Percentiles rank a stretch among this genome's conserved stretches.
Conservation (phyloP, 2,888 invertebrate genomes). For the Carterocephalus palaemon region DNA sequence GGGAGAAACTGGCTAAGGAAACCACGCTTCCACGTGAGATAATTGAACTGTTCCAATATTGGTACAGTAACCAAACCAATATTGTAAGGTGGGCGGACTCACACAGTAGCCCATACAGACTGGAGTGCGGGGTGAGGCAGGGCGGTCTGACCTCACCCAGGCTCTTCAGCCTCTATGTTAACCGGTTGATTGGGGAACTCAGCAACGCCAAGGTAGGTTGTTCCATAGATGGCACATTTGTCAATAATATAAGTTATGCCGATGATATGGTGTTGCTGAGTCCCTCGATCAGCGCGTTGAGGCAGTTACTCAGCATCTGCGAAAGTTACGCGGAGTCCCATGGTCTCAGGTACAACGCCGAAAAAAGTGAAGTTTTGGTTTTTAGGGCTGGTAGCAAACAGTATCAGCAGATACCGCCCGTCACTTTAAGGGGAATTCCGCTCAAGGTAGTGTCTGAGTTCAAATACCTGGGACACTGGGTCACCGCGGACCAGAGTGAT, state of each 20-base stretch:
- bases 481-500: constrained; percentile 4
- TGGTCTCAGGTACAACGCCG: constrained; percentile 1
- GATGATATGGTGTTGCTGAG: constrained; percentile 28
- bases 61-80: constrained; percentile 15
- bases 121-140: constrained; percentile 23
- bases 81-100: constrained; percentile 16
- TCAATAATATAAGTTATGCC: constrained; percentile 24
- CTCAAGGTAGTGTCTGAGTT: constrained; percentile 1
- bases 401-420: background rate
- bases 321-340: constrained; percentile 8
- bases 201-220: constrained; percentile 16
- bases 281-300: constrained; percentile 9
- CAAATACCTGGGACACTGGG: constrained; percentile 19
- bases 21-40: constrained; percentile 8
- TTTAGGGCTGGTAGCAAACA: background rate
- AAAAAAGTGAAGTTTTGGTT: background rate
- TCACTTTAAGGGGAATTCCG: background rate
- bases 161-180: constrained; percentile 27
- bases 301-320: too few species aligned
- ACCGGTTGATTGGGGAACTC: constrained; percentile 25
- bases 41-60: too few species aligned
- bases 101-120: background rate
- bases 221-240: constrained; percentile 1
- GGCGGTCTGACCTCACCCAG: constrained; percentile 20
- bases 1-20: constrained; percentile 18